Evolutionary conservation across 2,888 invertebrate genomes (phyloP), one percentile per base, ranked within the genome.

Genomic region (Corbicula japonica): DNA sequence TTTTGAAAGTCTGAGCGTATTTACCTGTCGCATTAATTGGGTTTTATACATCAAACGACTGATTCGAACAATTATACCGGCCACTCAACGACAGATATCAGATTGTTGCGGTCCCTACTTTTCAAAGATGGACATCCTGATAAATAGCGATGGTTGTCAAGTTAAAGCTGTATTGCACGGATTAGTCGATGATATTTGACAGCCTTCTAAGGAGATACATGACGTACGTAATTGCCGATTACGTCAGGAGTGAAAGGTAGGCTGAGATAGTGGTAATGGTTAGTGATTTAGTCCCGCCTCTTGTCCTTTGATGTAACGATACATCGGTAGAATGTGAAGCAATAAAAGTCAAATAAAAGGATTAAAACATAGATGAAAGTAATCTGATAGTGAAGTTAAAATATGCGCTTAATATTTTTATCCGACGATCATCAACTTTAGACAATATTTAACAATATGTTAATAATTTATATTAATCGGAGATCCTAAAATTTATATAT

Each of bases 11-110:
- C 83, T 85, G 78, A 80, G 82, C 79, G 81, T 83, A 85, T 87
- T 87, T 86, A 88, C 86, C 88, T 85, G 86, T 77, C 83, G 83
- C 80, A 86, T 89, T 89, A 90, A 90, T 90, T 87, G 86, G 89
- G 88, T 89, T 85, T 86, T 50, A 62, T 58, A 87, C 82, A 83
- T 87, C 87, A 89, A 89, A 89, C 85, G 70, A 35, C 21, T 54
- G 44, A 71, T 63, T 66, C 62, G 75, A 54, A 56, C 65, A 68
- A 41, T 35, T 60, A 28, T 48, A 35, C 44, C 54, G 32, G 23
- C 28, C 34, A 38, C 60, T 66, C 26, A n/a, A 41, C 35, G 68
- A 62, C 50, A 48, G 32, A 48, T 60, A 48, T 70, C 61, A 18
- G 18, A 30, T 58, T 35, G 48, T 58, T 60, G 26, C 58, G 38